A percentile compares a stretch with the other conserved stretches of the same genome.
Evolutionary conservation across 2,113 vertebrate species (phyloP).

Genomic region (Callocephalon fimbriatum): DNA sequence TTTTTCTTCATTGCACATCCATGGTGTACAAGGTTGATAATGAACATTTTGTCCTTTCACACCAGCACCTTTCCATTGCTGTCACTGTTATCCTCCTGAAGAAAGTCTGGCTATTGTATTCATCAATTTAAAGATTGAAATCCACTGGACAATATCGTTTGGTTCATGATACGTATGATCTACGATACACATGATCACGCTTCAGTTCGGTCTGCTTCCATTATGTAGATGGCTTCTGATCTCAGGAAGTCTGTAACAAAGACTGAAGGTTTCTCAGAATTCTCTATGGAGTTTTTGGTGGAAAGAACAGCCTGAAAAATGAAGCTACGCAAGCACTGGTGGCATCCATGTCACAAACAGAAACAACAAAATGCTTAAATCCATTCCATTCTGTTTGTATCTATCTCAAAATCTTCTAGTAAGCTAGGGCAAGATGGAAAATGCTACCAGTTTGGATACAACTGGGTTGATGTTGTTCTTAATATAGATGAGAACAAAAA

Average conservation of each 20-base stretch:
- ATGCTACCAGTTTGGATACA: neutral
- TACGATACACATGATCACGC: neutral
- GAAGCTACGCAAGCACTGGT: neutral
- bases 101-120: neutral
- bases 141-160: neutral
- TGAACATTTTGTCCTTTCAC: neutral
- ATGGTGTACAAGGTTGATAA: neutral
- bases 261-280: accelerated
- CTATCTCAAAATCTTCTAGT: neutral
- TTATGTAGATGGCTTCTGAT: neutral
- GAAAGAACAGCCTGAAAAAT: neutral
- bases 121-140: neutral
- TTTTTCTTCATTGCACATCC: neutral
- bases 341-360: neutral
- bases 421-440: neutral
- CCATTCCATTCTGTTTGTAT: neutral
- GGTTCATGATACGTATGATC: neutral
- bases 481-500: neutral
- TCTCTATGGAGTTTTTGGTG: neutral
- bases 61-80: neutral
- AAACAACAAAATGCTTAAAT: neutral
- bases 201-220: neutral
- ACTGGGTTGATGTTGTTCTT: neutral
- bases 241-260: neutral
- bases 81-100: neutral